Percentiles rank a stretch among this genome's conserved stretches.
These are phyloP conservation scores for Macaria liturata DNA, from an alignment of 2,888 invertebrate species.

Conservation along the genomic window DNA sequence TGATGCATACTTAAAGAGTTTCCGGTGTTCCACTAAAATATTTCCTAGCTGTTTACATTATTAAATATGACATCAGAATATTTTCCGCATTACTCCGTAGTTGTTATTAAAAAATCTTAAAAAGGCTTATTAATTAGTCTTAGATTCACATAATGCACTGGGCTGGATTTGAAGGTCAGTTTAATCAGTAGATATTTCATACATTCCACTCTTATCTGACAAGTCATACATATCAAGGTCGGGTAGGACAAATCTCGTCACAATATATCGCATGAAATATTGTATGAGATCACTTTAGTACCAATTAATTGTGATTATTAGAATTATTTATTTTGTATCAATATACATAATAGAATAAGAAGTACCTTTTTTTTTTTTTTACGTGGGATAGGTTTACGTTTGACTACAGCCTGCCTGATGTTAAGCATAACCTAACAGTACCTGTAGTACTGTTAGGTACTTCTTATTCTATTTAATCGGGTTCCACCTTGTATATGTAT, in stretches of 20 bases:
- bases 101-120: neutral
- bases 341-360: too few relatives aligned
- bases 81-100: slow-evolving; percentile 1
- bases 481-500: too few relatives aligned
- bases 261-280: too few relatives aligned
- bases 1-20: slow-evolving; percentile 12
- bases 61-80: slow-evolving; percentile 4
- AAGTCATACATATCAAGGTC: slow-evolving; percentile 55
- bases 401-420: too few relatives aligned
- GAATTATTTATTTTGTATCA: too few relatives aligned
- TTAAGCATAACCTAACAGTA: too few relatives aligned
- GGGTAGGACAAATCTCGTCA: slow-evolving; percentile 11
- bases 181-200: slow-evolving; percentile 35
- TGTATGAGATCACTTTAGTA: too few relatives aligned
- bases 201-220: slow-evolving; percentile 35
- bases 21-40: slow-evolving; percentile 8
- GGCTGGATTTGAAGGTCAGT: slow-evolving; percentile 26
- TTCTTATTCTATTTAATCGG: too few relatives aligned
- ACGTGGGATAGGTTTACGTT: too few relatives aligned
- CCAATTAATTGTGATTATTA: too few relatives aligned
- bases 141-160: slow-evolving; percentile 63
- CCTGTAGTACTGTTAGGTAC: too few relatives aligned
- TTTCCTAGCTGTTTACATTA: slow-evolving; percentile 4
- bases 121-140: neutral
- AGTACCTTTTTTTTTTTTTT: too few relatives aligned